Base-by-base conservation (phyloP, 2,113 vertebrate species). In the Caracal caracal region DNA sequence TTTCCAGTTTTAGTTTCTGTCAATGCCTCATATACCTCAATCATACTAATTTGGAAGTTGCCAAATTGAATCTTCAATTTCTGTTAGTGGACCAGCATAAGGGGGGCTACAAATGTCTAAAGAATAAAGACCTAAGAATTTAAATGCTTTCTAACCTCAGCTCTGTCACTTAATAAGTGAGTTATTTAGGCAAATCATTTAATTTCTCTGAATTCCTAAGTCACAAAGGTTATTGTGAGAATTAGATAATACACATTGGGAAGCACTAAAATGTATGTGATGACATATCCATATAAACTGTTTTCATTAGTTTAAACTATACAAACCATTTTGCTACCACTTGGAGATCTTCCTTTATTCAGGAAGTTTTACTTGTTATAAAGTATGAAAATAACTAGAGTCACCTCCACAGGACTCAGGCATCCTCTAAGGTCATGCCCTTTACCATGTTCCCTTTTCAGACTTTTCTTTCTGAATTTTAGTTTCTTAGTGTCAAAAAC, bases 251-350 rank as follows among this genome's bases (percentile, higher is more conserved):
- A 94, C 10, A 59, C 15, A 49, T 47, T 56, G 53, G 7, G 84
- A 88, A 91, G 30, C 22, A 80, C n/a, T 84, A 49, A 83, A 78
- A 84, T 68, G 79, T 78, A 82, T 76, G 75, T 28, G 22, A 78
- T 51, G 26, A 71, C 63, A 56, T n/a, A 53, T 19, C 80, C 8
- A 47, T 71, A 88, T 40, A 85, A 87, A 40, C 37, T 63, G 37
- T 51, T 83, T 93, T 79, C 43, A 71, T 76, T 88, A 84, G 84
- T 93, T 84, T 88, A 91, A 96, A 30, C 24, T 88, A n/a, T 76
- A 85, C 10, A 92, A 61, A 80, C 56, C 65, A 53, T 88, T 95
- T 66, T 88, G 17, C 37, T 61, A 83, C 59, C 28, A 95, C 35
- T 75, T 84, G 37, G 10, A 84, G 30, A 26, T 76, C 20, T 80